A percentile compares a stretch with the other conserved stretches of the same genome.
These are phyloP conservation scores for Molothrus aeneus DNA, from an alignment of 2,797 vertebrate species.

Conservation along the genomic window DNA sequence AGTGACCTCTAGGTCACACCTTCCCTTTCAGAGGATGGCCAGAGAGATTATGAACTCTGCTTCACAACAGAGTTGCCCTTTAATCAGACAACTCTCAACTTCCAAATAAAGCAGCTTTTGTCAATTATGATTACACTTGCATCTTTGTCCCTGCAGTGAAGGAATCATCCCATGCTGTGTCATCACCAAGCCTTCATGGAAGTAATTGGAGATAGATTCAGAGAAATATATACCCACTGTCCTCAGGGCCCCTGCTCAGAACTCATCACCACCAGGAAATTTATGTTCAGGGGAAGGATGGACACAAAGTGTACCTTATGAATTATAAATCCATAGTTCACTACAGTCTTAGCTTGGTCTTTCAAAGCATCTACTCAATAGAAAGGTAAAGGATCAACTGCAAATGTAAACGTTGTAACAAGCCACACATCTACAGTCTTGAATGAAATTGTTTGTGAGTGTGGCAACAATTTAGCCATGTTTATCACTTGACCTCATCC, in stretches of 20 bases:
- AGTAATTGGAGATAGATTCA: neutral
- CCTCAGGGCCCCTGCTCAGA: neutral
- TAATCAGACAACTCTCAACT: neutral
- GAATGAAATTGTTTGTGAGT: neutral
- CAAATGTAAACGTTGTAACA: neutral
- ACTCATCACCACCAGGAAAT: neutral
- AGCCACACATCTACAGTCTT: fast-evolving
- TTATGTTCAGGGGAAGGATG: neutral
- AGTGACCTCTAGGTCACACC: neutral
- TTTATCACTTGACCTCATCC: neutral
- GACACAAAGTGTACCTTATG: neutral
- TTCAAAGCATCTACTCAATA: neutral
- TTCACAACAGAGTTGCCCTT: neutral
- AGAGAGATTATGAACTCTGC: neutral
- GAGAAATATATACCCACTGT: neutral
- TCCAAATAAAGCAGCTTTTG: neutral
- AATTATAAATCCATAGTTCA: neutral
- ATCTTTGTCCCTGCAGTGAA: neutral
- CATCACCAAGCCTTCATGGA: neutral
- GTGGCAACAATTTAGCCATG: neutral
- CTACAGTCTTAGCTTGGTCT: neutral
- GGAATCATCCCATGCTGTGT: neutral
- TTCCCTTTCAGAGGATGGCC: neutral
- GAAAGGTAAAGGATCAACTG: neutral
- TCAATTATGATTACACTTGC: neutral